Percentiles rank a stretch among this genome's conserved stretches.
phyloP scores from a whole-genome alignment of 1,140 invertebrate genomes.

The Metaphire vulgaris region DNA sequence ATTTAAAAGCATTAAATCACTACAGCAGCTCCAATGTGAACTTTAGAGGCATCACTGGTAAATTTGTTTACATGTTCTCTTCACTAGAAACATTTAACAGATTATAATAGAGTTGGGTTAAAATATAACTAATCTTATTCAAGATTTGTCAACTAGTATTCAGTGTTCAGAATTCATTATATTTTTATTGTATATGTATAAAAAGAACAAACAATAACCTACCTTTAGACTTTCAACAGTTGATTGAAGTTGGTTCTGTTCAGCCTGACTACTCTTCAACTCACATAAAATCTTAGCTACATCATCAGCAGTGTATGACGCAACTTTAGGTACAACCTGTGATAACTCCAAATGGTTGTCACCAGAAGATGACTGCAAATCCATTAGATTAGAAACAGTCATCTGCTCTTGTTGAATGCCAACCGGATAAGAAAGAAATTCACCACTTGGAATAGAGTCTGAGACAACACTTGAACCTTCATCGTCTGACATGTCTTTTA shows the following conservation, averaged over 20 bases:
- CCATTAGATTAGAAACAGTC: not conserved
- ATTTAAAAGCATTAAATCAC: too few species aligned
- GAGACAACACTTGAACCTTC: slow-evolving; percentile 11
- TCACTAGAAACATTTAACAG: too few species aligned
- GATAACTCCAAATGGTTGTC: not conserved
- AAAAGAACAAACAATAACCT: too few species aligned
- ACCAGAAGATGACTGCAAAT: not conserved
- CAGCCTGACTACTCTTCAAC: not conserved
- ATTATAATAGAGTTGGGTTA: too few species aligned
- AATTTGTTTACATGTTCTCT: too few species aligned
- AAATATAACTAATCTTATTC: too few species aligned
- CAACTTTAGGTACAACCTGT: not conserved
- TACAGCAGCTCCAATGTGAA: too few species aligned
- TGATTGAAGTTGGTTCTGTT: not conserved
- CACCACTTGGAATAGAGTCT: slow-evolving; percentile 12
- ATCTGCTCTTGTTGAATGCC: not conserved
- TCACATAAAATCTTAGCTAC: not conserved
- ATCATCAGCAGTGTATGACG: not conserved
- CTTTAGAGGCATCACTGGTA: too few species aligned
- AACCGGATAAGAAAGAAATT: slow-evolving; percentile 12
- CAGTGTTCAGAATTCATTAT: too few species aligned
- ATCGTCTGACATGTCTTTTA: slow-evolving; percentile 11
- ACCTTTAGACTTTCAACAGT: not conserved
- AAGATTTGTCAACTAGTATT: too few species aligned
- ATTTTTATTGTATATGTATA: too few species aligned